phyloP scores from a whole-genome alignment of 2,113 vertebrate genomes.

The Calyptommatus sinebrachiatus region DNA sequence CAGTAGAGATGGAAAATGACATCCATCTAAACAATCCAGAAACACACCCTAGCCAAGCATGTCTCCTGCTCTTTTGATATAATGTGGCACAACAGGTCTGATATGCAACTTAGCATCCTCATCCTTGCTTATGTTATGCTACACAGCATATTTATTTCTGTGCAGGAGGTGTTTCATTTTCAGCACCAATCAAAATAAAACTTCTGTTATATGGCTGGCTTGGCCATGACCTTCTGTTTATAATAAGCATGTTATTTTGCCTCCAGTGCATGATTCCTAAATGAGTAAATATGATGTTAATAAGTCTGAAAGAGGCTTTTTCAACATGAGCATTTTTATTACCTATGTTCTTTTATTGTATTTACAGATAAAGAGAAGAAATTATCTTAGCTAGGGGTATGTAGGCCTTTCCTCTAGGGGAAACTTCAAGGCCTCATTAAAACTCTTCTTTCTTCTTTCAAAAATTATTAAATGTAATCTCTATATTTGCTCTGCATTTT shows the following conservation, averaged over 20 bases:
- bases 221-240: neutral
- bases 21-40: too few relatives aligned
- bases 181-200: neutral
- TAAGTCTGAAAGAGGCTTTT: neutral
- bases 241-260: neutral
- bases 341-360: neutral
- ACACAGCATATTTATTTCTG: too few relatives aligned
- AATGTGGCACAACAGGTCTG: too few relatives aligned
- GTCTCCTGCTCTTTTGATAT: too few relatives aligned
- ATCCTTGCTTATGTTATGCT: too few relatives aligned
- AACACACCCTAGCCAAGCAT: too few relatives aligned
- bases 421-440: neutral
- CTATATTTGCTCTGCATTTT: neutral
- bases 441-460: neutral
- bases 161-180: neutral
- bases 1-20: too few relatives aligned
- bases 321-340: neutral
- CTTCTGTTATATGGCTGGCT: neutral
- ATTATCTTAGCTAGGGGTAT: neutral
- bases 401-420: neutral
- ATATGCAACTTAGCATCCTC: too few relatives aligned
- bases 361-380: neutral
- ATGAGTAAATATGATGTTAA: neutral
- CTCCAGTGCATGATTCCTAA: neutral
- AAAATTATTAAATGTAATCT: neutral